phyloP scores from a whole-genome alignment of 2,888 invertebrate species.

The Eupsilia transversa region DNA sequence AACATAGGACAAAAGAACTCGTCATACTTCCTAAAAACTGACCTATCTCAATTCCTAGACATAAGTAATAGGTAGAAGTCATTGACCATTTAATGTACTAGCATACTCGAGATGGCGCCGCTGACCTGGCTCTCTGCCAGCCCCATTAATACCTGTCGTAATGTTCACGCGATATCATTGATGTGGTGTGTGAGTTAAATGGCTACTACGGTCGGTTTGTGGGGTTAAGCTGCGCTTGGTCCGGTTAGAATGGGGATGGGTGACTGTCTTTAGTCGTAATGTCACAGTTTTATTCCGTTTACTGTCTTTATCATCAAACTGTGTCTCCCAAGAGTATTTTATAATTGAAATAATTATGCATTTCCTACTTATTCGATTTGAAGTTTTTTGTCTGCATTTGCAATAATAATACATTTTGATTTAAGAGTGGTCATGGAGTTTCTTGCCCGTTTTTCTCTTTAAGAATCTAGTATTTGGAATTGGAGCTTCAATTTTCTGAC shows the following conservation, averaged over 20 bases:
- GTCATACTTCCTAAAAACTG: slow-evolving; percentile 4
- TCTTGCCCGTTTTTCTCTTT: too few species aligned
- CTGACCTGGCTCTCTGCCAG: slow-evolving; percentile 57
- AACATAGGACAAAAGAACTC: not conserved
- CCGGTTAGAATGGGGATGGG: slow-evolving; percentile 9
- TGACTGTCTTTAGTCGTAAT: not conserved
- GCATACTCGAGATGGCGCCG: slow-evolving; percentile 36
- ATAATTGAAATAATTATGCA: too few species aligned
- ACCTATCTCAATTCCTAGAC: slow-evolving; percentile 44
- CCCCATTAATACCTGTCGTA: slow-evolving; percentile 59
- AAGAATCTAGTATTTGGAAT: too few species aligned
- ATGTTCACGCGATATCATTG: slow-evolving; percentile 43
- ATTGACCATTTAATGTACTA: slow-evolving; percentile 60
- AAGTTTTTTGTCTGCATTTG: too few species aligned
- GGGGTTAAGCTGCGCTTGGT: slow-evolving; percentile 35
- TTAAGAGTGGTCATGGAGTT: too few species aligned
- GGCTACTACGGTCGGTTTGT: not conserved
- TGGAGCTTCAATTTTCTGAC: too few species aligned
- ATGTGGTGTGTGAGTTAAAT: slow-evolving; percentile 33
- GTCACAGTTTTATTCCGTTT: not conserved
- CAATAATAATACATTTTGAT: too few species aligned
- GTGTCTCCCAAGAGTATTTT: too few species aligned
- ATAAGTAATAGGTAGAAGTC: slow-evolving; percentile 49
- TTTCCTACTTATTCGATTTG: too few species aligned
- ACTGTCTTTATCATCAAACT: too few species aligned